A percentile compares a stretch with the other conserved stretches of the same genome.
Conservation (phyloP, 2,113 vertebrate genomes). For the Dasyurus viverrinus region DNA sequence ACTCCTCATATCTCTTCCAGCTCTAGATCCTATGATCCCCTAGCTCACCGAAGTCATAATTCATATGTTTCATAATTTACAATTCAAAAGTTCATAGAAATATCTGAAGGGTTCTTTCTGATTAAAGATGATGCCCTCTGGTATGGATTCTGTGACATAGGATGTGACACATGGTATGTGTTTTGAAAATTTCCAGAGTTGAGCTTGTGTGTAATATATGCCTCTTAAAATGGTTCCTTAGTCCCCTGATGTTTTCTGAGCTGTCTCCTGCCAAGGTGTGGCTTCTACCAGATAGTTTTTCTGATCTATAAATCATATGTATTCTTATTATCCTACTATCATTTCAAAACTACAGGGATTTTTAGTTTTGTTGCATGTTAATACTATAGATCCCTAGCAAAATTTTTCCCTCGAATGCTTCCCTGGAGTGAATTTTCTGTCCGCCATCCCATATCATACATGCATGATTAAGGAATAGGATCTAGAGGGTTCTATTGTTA, state of each 20-base stretch:
- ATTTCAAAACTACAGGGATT: background rate
- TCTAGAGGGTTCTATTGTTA: constrained; percentile 10
- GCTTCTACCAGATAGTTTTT: background rate
- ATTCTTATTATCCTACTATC: constrained; percentile 36
- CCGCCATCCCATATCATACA: background rate
- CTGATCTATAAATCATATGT: constrained; percentile 11
- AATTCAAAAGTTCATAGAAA: background rate
- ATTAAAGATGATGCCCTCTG: background rate
- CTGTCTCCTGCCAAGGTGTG: background rate
- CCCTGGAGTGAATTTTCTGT: constrained; percentile 39
- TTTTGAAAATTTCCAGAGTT: background rate
- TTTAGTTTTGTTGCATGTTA: background rate
- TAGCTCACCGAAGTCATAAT: too few species aligned
- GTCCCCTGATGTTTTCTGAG: background rate
- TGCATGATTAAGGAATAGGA: constrained; percentile 33
- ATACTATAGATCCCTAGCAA: background rate
- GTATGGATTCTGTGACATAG: background rate
- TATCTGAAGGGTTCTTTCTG: background rate
- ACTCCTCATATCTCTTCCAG: background rate
- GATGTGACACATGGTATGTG: background rate
- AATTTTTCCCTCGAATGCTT: background rate
- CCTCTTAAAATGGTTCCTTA: background rate
- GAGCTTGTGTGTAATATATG: background rate
- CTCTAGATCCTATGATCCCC: background rate
- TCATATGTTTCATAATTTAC: too few species aligned